Evolutionary conservation across 2,113 vertebrate genomes (phyloP), one percentile per base, ranked within the genome.

Genomic region (Amblyopsis rosae): DNA sequence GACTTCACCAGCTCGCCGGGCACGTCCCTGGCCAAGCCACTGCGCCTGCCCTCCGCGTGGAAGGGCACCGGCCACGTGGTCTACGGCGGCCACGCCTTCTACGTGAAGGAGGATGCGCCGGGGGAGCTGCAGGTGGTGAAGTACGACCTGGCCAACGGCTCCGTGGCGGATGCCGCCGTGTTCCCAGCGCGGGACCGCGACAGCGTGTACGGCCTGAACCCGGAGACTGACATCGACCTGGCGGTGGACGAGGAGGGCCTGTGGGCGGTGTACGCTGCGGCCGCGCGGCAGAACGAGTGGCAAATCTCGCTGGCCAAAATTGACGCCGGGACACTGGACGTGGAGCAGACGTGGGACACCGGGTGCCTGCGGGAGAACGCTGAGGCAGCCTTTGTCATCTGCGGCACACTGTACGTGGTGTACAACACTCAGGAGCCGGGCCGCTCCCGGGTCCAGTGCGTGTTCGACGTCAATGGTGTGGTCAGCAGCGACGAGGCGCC

Each of bases 331-430:
- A 94, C 94, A 0, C 90, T 99, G 86, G 94, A 94, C 77, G 94
- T 96, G 0, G 95, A 97, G 88, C 96, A 98, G 83, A 97, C 95
- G 92, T 98, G 97, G 97, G 96, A 98, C 80, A 97, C 98, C 0
- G 95, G 94, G 0, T 99, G 98, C 66, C 95, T 94, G 0, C 86
- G 95, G 7, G 96, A 98, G 85, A 97, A 98, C 0, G 97, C 97
- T 0, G 98, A 98, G 89, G 95, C 92, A 0, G 96, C 95, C 10
- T 99, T 99, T 0, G 92, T 99, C 80, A 95, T 98, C 84, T 99
- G 98, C 0, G 96, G 98, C 32, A 94, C 97, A 0, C 89, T 99
- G 15, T 97, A 99, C 0, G 97, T 98, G n/a, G 96, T 95, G 19
- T 99, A 99, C 79, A 99, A 99, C 90, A 98, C 95, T 6, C 91